Evolutionary conservation across 2,113 vertebrate genomes (phyloP), one percentile per base, ranked within the genome.

Genomic region (Hirundichthys speculiger): DNA sequence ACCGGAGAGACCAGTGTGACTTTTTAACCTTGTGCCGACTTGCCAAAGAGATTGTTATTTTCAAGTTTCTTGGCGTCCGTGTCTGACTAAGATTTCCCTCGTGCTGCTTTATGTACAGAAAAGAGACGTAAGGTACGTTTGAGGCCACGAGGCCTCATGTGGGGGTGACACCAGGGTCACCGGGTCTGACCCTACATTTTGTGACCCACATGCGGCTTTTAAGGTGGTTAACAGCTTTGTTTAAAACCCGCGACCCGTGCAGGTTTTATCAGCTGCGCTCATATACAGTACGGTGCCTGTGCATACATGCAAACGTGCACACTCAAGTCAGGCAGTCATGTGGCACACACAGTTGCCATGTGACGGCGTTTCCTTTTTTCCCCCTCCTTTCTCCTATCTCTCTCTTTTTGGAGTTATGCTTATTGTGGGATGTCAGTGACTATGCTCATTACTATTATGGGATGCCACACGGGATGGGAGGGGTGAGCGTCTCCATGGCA

Each of bases 371-470:
- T 27, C 73, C 64, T 73, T 82, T 64, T 61, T 49, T 39, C 21
- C n/a, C 52, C 79, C 65, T 73, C 52, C 78, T 75, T 75, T 65
- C 73, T 69, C 71, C 65, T 71, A 50, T 82, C 84, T 84, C 73
- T 89, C 76, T 75, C 68, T 76, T 92, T 92, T 91, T 86, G 88
- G 91, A 92, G 91, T 92, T 93, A 91, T 93, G 92, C 87, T 92
- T 91, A 93, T 93, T 93, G 91, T 92, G 88, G 90, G 90, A 93
- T 92, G 90, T 91, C 86, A 90, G 90, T 91, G 87, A 92, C 86
- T 89, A 74, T 69, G 63, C 85, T 91, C 86, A 85, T 75, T 90
- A 77, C 77, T 92, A 93, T 91, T 92, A 92, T 92, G 91, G 92
- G 92, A 93, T 93, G 92, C 73, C 63, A 13, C 69, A 62, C 55